Base-by-base conservation (phyloP, 2,888 invertebrate species). In the Cephonodes hylas region DNA sequence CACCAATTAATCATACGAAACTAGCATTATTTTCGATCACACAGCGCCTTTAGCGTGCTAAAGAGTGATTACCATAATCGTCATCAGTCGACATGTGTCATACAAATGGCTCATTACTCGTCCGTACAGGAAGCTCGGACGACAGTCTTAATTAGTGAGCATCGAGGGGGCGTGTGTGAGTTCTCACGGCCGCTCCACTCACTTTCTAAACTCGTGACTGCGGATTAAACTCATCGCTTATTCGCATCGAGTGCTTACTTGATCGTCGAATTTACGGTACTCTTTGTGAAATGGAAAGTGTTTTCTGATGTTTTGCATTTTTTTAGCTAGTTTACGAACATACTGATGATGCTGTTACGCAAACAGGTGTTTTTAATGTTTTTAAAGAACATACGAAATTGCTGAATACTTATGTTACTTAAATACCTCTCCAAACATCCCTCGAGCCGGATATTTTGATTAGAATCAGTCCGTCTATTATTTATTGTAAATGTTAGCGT, bases 141-240 rank as follows among this genome's bases (percentile, higher is more conserved):
- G 64, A 66, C 65, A 66, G 65, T 63, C 63, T 66, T 65, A 70
- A 71, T 67, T 66, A 64, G 60, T 61, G 18, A 42, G 62, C 63
- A 59, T 63, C 48, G 42, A 60, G 62, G 63, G 67, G 68, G 66
- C 64, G 66, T 63, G 65, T 63, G 64, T 59, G 23, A 34, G 65
- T 67, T 72, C 68, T 63, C 72, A 72, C 70, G 67, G 70, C 66
- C 65, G 63, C 66, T 59, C 38, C 63, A 61, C 59, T 69, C 65
- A 66, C 72, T 72, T 70, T 72, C 69, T 69, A 70, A 64, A 59
- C 58, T 61, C 45, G 45, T 44, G 61, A 61, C 34, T 61, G 13
- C n/a, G 31, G 27, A 56, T 56, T 20, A 57, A 53, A 27, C 53
- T 53, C 27, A 53, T 53, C 18, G 53, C 18, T 27, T 31, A 53